Percentiles rank a stretch among this genome's conserved stretches.
Evolutionary conservation across 2,888 invertebrate genomes (phyloP).

Genomic region (Troides helena): DNA sequence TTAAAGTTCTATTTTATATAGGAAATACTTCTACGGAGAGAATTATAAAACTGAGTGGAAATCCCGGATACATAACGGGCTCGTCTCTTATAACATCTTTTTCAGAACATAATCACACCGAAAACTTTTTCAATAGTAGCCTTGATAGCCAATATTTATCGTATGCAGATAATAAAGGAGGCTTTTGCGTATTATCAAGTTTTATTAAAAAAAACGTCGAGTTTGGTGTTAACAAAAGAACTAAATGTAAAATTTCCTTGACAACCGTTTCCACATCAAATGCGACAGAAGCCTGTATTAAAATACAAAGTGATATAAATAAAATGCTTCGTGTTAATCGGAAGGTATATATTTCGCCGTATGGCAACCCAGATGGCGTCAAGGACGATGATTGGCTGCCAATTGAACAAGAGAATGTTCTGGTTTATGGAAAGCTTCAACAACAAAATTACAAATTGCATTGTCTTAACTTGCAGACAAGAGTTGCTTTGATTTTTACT

Average conservation of each 20-base stretch:
- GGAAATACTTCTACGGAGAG: conserved; percentile 50
- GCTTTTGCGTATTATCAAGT: conserved; percentile 63
- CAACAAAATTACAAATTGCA: conserved; percentile 46
- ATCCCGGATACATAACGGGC: conserved; percentile 86
- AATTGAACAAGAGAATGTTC: conserved; percentile 36
- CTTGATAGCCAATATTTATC: conserved; percentile 38
- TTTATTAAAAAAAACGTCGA: conserved; percentile 54
- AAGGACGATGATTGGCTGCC: conserved; percentile 57
- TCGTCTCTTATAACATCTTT: conserved; percentile 81
- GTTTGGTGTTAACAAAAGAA: conserved; percentile 73
- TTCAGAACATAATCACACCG: conserved; percentile 52
- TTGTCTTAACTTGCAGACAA: conserved; percentile 59
- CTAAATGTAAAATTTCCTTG: conserved; percentile 57
- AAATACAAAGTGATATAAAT: conserved; percentile 52
- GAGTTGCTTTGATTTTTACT: conserved; percentile 52
- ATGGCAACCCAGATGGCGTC: conserved; percentile 57
- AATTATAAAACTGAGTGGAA: conserved; percentile 81
- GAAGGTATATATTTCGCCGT: conserved; percentile 52
- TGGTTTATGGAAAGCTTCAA: conserved; percentile 50
- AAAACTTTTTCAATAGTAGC: conserved; percentile 53
- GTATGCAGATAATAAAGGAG: conserved; percentile 62
- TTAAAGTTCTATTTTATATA: conserved; percentile 57
- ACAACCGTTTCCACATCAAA: conserved; percentile 35
- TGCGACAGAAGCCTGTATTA: conserved; percentile 49
- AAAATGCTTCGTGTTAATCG: conserved; percentile 43